Percentiles rank a stretch among this genome's conserved stretches.
phyloP scores from a whole-genome alignment of 1,140 invertebrate genomes.

The Hylaeus anthracinus region DNA sequence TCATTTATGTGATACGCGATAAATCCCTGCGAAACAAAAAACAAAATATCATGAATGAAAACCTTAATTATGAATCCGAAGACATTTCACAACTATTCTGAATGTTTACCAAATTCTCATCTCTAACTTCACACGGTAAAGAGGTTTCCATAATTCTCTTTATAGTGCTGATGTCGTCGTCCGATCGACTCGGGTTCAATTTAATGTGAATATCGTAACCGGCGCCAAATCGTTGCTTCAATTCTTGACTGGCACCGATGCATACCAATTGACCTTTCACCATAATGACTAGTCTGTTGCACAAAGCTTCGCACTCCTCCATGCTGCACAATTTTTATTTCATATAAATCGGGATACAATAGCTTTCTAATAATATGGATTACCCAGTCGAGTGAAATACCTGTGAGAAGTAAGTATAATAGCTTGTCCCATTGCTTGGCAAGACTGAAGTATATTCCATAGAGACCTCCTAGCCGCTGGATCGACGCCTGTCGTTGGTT shows the following conservation, averaged over 20 bases:
- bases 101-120: conserved; percentile 74
- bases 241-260: conserved; percentile 86
- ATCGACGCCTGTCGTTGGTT: conserved; percentile 90
- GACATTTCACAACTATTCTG: not conserved
- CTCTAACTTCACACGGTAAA: conserved; percentile 73
- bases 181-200: conserved; percentile 67
- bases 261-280: conserved; percentile 90
- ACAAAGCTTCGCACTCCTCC: conserved; percentile 96
- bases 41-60: not conserved
- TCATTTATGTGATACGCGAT: conserved; percentile 77
- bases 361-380: conserved; percentile 4
- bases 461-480: conserved; percentile 90
- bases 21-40: conserved; percentile 66
- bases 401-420: conserved; percentile 91
- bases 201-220: conserved; percentile 81
- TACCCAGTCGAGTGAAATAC: conserved; percentile 61
- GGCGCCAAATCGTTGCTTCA: conserved; percentile 83
- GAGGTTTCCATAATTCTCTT: conserved; percentile 69
- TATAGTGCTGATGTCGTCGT: conserved; percentile 63
- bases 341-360: not conserved
- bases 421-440: conserved; percentile 85
- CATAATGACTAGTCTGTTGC: conserved; percentile 93
- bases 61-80: not conserved
- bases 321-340: conserved; percentile 82
- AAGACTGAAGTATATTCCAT: conserved; percentile 87